phyloP scores from a whole-genome alignment of 2,797 vertebrate species.

The Antrozous pallidus region DNA sequence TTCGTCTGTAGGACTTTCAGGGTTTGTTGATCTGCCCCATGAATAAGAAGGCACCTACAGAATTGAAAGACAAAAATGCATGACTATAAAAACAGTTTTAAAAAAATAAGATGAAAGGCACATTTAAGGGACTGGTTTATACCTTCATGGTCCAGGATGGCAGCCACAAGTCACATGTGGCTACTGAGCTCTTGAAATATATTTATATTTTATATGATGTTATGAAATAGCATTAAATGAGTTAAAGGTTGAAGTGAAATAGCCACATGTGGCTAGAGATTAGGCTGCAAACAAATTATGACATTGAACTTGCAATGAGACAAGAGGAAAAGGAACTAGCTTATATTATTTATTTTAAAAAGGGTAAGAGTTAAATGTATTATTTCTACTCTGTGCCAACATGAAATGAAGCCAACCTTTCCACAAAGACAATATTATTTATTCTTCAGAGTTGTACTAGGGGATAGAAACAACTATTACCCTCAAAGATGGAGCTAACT shows the following conservation, averaged over 20 bases:
- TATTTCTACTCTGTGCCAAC: neutral
- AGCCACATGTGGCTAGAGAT: neutral
- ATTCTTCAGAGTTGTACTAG: neutral
- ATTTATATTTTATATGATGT: neutral
- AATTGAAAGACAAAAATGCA: conserved; percentile 20
- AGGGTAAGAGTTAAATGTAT: neutral
- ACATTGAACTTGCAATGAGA: neutral
- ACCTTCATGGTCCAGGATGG: neutral
- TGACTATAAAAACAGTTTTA: neutral
- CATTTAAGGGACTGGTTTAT: neutral
- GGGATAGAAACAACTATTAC: too few species aligned
- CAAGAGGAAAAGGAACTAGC: neutral
- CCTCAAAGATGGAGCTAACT: neutral
- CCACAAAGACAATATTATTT: neutral
- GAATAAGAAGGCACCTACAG: conserved; percentile 93
- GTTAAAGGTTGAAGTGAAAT: neutral
- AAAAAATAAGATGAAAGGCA: neutral
- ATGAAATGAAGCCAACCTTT: neutral
- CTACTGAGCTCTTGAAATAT: neutral
- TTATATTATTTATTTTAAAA: neutral
- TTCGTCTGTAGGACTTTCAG: conserved; percentile 77
- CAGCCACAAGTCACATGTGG: neutral
- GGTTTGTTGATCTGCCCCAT: conserved; percentile 97
- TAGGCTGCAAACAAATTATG: neutral
- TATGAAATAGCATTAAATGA: neutral